Evolutionary conservation across 2,113 vertebrate genomes (phyloP).

Genomic region (Sciurus niger): DNA sequence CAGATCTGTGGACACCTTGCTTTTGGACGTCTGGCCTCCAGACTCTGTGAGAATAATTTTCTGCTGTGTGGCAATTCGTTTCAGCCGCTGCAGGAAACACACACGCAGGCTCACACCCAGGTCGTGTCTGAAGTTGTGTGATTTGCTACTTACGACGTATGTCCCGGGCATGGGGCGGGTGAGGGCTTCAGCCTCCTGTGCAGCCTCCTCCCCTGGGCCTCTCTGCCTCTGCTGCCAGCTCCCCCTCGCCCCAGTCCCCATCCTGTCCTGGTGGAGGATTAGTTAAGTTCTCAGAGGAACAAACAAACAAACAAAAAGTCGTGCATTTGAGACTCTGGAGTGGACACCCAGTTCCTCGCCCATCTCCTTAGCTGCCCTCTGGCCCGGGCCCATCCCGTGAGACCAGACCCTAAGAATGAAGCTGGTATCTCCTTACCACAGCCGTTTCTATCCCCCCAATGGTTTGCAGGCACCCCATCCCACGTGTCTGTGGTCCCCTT

Average conservation of each 20-base stretch:
- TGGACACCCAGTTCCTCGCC: neutral
- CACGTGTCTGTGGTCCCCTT: neutral
- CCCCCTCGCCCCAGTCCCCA: too few species aligned
- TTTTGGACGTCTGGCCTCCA: neutral
- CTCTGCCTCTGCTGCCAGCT: neutral
- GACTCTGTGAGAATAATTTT: neutral
- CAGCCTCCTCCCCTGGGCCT: neutral
- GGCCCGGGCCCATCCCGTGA: neutral
- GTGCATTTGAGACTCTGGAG: neutral
- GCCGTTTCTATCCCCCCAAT: neutral
- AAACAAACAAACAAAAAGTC: too few species aligned
- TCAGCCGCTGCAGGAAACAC: neutral
- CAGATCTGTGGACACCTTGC: neutral
- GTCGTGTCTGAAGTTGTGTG: neutral
- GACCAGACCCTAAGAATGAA: neutral
- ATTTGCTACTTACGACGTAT: too few species aligned
- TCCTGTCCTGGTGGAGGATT: neutral
- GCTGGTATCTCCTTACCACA: neutral
- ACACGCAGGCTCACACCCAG: neutral
- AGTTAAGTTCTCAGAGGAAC: neutral
- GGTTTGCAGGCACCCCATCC: neutral
- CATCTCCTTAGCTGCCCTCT: neutral
- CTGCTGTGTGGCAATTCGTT: neutral
- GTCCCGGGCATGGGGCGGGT: neutral
- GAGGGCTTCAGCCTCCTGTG: too few species aligned